Evolutionary conservation across 2,888 invertebrate genomes (phyloP).

Genomic region (Tricholauxania praeusta): DNA sequence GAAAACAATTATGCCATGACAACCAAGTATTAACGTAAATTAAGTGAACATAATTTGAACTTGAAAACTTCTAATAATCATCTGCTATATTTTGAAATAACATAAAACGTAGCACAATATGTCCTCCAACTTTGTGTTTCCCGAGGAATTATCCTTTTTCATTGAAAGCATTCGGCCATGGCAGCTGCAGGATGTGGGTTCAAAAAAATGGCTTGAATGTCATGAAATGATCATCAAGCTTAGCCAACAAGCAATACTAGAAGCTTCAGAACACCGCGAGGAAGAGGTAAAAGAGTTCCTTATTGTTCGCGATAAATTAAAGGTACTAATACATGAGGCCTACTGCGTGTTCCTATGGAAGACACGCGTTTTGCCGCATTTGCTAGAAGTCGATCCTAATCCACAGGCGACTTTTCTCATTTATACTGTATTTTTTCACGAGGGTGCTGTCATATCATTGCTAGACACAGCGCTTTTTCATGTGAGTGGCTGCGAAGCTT

Average conservation of each 20-base stretch:
- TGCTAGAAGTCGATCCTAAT: constrained; percentile 77
- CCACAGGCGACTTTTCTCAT: constrained; percentile 80
- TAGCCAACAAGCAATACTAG: constrained; percentile 88
- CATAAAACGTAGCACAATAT: not conserved
- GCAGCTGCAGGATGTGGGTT: constrained; percentile 77
- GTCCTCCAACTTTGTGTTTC: constrained; percentile 71
- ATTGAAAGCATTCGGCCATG: constrained; percentile 79
- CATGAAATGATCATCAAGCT: constrained; percentile 87
- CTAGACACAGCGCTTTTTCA: constrained; percentile 88
- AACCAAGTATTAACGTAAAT: not conserved
- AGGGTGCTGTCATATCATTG: constrained; percentile 82
- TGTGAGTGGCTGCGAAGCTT: constrained; percentile 80
- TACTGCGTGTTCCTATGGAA: constrained; percentile 89
- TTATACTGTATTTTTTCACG: constrained; percentile 85
- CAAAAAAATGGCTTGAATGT: constrained; percentile 82
- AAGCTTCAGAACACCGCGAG: constrained; percentile 82
- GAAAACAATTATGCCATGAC: not conserved
- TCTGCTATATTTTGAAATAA: not conserved
- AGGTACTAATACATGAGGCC: constrained; percentile 84
- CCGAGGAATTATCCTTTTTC: constrained; percentile 81
- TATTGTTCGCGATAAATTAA: constrained; percentile 69
- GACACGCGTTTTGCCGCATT: constrained; percentile 80
- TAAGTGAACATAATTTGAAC: not conserved
- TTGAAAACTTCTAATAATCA: not conserved
- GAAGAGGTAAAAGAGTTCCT: constrained; percentile 88